Evolutionary conservation across 2,113 vertebrate genomes (phyloP), one percentile per base, ranked within the genome.

Genomic region (Myiopsitta monachus): DNA sequence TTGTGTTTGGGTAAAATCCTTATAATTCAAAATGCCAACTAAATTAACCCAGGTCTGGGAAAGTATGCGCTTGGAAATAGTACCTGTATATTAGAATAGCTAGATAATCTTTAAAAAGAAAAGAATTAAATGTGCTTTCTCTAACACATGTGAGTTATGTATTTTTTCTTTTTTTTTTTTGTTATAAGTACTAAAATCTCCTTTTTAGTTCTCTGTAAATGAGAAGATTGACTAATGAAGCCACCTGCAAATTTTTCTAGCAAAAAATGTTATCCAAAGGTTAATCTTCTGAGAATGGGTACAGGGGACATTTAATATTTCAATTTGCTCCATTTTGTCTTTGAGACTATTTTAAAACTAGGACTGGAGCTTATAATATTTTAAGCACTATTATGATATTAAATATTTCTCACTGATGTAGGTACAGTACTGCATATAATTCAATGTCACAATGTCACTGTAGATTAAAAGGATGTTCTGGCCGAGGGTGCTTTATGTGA

Each of bases 301-400:
- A 92, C 76, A 63, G 74, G 63, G 74, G 80, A 49, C 78, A 91
- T 95, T 93, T 96, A 95, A 88, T 95, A 84, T 95, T 96, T 93
- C 88, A 87, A 89, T 97, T 96, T 94, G 43, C 61, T 94, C 72
- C 33, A 52, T 89, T 96, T 96, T 94, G 90, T 94, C 67, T 88
- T 94, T 95, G 90, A 96, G 79, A 92, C 77, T 90, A 88, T 96
- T 96, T 83, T 90, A 93, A 96, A 97, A 87, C 44, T 83, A 74
- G 83, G 87, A 57, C 73, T 94, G 82, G 57, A 88, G 95, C 92
- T 96, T 94, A 93, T 96, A 95, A 90, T 96, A 95, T 93, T 97
- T 96, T 95, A 97, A 97, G 92, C 80, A 86, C 83, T 92, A 95
- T 97, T 96, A 96, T 95, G 87, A 94, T 90, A 97, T 97, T 97